A percentile compares a stretch with the other conserved stretches of the same genome.
Conservation (phyloP, 1,140 invertebrate genomes). For the Lineus longissimus region DNA sequence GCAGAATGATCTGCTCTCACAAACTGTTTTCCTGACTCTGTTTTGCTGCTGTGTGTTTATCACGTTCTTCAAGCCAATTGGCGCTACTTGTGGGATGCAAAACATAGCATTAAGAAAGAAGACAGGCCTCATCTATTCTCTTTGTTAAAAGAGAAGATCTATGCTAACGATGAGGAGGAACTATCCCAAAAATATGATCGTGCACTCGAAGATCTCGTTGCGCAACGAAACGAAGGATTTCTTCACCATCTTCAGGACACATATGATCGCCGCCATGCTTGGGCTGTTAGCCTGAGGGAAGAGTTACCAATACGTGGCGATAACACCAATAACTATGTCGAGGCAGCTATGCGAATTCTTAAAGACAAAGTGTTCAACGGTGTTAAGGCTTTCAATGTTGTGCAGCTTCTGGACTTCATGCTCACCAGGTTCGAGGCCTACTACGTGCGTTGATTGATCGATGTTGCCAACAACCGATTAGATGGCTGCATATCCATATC, state of each 20-base stretch:
- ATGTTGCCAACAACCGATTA: conserved; percentile 9
- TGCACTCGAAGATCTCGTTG: not conserved
- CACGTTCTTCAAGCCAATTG: not conserved
- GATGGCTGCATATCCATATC: not conserved
- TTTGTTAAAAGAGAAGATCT: conserved; percentile 4
- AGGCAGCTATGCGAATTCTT: conserved; percentile 14
- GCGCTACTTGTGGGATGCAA: conserved; percentile 1
- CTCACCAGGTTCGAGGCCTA: not conserved
- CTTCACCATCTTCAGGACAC: not conserved
- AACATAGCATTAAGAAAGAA: not conserved
- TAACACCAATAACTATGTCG: conserved; percentile 15
- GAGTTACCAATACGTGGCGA: conserved; percentile 6
- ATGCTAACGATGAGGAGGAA: not conserved
- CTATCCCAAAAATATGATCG: not conserved
- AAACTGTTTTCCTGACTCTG: not conserved
- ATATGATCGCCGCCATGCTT: conserved; percentile 2
- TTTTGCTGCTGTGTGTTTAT: not conserved
- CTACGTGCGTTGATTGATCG: conserved; percentile 4
- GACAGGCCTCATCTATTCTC: conserved; percentile 3
- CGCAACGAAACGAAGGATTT: not conserved
- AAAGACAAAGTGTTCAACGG: conserved; percentile 13
- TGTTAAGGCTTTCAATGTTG: conserved; percentile 8
- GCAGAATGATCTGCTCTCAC: not conserved
- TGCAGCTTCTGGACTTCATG: conserved; percentile 11
- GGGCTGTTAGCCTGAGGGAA: conserved; percentile 2